A percentile compares a stretch with the other conserved stretches of the same genome.
Evolutionary conservation across 92 coral and sea anemone genomes (phyloP).

Genomic region (Epizoanthus rinbou): DNA sequence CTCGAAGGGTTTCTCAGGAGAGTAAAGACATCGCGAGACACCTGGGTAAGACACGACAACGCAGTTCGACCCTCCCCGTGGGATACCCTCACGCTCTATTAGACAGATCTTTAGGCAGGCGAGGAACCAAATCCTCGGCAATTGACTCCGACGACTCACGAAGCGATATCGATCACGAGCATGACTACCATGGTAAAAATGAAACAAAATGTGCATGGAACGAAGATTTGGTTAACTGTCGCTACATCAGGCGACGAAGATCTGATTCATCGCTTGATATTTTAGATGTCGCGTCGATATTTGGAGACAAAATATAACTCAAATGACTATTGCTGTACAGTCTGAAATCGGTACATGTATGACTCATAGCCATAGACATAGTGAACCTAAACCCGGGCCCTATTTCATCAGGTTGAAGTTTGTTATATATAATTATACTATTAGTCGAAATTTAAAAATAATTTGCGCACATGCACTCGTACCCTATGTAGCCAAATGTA

Average conservation of each 20-base stretch:
- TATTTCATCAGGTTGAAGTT: too few species aligned
- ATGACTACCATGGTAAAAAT: background rate
- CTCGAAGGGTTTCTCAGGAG: slow-evolving; percentile 18
- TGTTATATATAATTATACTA: too few species aligned
- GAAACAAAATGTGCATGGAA: slow-evolving; percentile 45
- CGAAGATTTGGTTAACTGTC: slow-evolving; percentile 51
- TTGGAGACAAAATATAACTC: background rate
- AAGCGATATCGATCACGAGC: slow-evolving; percentile 23
- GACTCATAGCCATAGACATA: too few species aligned
- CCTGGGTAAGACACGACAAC: slow-evolving; percentile 32
- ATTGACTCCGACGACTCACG: slow-evolving; percentile 24
- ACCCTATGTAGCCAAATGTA: too few species aligned
- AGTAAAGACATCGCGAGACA: background rate
- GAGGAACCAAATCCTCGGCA: slow-evolving; percentile 3
- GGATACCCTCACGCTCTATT: background rate
- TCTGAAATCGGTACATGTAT: too few species aligned
- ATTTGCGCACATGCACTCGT: too few species aligned
- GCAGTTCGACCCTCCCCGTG: slow-evolving; percentile 50
- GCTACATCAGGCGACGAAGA: slow-evolving; percentile 52
- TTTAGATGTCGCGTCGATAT: slow-evolving; percentile 31
- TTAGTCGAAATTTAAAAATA: too few species aligned
- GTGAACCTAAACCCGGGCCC: too few species aligned
- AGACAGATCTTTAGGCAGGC: slow-evolving; percentile 2
- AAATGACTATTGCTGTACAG: too few species aligned
- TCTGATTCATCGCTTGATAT: slow-evolving; percentile 44